These are phyloP conservation scores for Lamellibrachia luymesi DNA, from an alignment of 1,140 invertebrate species.

Conservation along the genomic window DNA sequence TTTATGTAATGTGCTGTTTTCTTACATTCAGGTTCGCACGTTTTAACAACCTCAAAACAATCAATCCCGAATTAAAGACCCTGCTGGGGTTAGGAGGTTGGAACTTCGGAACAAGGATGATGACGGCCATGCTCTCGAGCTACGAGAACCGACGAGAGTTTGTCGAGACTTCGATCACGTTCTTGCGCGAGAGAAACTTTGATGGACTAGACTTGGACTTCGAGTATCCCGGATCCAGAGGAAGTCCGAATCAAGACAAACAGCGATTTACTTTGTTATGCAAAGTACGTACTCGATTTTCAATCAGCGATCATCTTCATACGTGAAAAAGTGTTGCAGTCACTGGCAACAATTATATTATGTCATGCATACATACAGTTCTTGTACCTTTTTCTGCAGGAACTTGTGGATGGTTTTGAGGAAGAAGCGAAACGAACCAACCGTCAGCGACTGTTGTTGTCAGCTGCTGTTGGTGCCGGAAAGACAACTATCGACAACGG, in stretches of 20 bases:
- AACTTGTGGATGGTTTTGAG: slow-evolving; percentile 32
- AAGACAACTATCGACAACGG: slow-evolving; percentile 91
- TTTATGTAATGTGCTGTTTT: not conserved
- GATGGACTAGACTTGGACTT: slow-evolving; percentile 92
- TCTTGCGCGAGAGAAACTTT: slow-evolving; percentile 86
- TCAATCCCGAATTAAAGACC: not conserved
- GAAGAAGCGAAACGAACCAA: slow-evolving; percentile 31
- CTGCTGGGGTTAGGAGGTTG: slow-evolving; percentile 68
- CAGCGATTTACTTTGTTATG: slow-evolving; percentile 75
- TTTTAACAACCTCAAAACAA: not conserved
- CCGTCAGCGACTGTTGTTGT: slow-evolving; percentile 43
- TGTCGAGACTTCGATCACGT: slow-evolving; percentile 67
- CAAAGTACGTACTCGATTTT: slow-evolving; percentile 58
- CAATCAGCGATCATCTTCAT: not conserved
- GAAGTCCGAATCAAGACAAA: slow-evolving; percentile 61
- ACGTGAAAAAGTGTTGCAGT: not conserved
- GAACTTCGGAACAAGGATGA: slow-evolving; percentile 84
- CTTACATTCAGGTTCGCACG: not conserved
- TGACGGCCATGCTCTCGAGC: slow-evolving; percentile 28
- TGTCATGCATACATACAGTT: not conserved
- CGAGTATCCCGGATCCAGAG: slow-evolving; percentile 76
- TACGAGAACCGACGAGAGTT: slow-evolving; percentile 30
- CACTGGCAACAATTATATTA: not conserved
- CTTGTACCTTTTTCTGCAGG: slow-evolving; percentile 25
- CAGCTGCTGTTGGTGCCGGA: slow-evolving; percentile 74